Evolutionary conservation across 2,797 vertebrate genomes (phyloP), one percentile per base, ranked within the genome.

Genomic region (Gymnodraco acuticeps): DNA sequence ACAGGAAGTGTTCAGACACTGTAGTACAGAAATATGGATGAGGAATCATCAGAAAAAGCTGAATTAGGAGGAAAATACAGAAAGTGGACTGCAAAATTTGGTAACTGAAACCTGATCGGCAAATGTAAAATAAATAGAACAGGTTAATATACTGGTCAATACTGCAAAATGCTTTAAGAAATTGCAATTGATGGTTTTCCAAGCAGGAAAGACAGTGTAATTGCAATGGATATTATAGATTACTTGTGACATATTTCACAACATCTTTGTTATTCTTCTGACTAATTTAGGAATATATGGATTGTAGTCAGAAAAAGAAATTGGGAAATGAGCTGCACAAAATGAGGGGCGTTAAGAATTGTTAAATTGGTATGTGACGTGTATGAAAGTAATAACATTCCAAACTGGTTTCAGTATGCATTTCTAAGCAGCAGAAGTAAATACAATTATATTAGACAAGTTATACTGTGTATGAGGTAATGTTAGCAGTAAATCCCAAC

Each of bases 1-100:
- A 97, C 50, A 99, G 94, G 85, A 99, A 99, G 85, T 99, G 97
- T 70, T 97, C 95, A 0, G 98, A 98, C 74, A 99, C 97, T 98
- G 72, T 63, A 62, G 14, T 7, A 62, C 10, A 81, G n/a, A 45
- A 53, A 48, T 17, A 64, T 17, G 12, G 47, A 64, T 46, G 13
- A 38, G 27, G 6, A 54, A 41, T 41, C 46, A 75, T 1, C 2
- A 62, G 1, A 70, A 48, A 54, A n/a, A 38, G 16, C 8, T 46
- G 31, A 42, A 56, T 43, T 62, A 31, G 31, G 20, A 15, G 8
- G 0, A 64, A 31, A 61, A 72, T 10, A 46, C 2, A 71, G 3
- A 45, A 12, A 50, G 12, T 7, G 7, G 2, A 55, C 41, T 55
- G 16, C 11, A 3, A 13, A 45, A 47, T 54, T 12, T 42, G 8